Conservation (phyloP, 2,888 invertebrate species). For the Glaucopsyche alexis region DNA sequence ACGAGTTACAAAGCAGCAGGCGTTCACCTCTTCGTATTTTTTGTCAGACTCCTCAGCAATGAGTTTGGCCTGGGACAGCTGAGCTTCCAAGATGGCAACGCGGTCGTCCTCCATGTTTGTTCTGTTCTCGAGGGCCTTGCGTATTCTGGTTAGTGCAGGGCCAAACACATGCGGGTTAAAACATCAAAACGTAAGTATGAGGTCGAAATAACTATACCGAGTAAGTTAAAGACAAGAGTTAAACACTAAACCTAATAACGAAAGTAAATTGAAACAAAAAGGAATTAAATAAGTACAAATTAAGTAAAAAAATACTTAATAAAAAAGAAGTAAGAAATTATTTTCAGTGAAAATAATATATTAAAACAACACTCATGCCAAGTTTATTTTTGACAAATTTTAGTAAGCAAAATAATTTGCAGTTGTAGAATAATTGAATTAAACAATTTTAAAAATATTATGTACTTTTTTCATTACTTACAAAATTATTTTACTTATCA, state of each 20-base stretch:
- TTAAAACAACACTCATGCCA: constrained; percentile 22
- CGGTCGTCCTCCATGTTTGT: constrained; percentile 99
- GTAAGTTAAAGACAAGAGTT: constrained; percentile 9
- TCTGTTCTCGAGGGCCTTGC: constrained; percentile 99
- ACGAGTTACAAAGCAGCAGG: constrained; percentile 34
- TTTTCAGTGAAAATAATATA: background rate
- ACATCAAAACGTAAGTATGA: constrained; percentile 54
- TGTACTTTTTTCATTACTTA: no score
- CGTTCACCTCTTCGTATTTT: constrained; percentile 99
- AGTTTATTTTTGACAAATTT: background rate
- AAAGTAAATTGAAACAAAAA: background rate
- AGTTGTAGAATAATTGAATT: background rate
- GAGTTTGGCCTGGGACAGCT: constrained; percentile 98
- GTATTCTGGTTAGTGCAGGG: constrained; percentile 88
- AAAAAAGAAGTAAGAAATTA: background rate
- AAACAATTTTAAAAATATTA: no score
- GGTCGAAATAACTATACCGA: background rate
- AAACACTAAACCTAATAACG: background rate
- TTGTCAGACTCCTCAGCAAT: constrained; percentile 99
- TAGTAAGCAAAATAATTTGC: background rate
- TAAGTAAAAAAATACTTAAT: background rate
- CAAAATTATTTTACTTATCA: constrained; percentile 4
- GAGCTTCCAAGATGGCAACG: constrained; percentile 97
- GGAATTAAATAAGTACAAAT: background rate
- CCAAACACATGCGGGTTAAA: constrained; percentile 79